phyloP scores from a whole-genome alignment of 2,888 invertebrate species.

The Buathra laborator region DNA sequence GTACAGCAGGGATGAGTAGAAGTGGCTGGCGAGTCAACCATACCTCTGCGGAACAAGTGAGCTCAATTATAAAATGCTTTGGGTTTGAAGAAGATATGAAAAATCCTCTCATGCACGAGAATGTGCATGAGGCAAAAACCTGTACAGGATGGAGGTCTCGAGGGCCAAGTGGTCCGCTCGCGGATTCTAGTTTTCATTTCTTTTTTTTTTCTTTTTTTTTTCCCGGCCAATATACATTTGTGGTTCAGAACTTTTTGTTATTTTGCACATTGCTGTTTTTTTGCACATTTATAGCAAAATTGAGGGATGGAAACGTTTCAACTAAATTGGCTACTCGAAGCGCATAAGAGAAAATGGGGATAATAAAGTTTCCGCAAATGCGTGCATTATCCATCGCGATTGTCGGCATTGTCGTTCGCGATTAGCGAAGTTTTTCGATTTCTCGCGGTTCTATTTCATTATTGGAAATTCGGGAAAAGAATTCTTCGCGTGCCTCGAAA shows the following conservation, averaged over 20 bases:
- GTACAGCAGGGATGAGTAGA: slow-evolving; percentile 40
- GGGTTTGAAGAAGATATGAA: slow-evolving; percentile 52
- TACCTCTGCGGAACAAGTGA: slow-evolving; percentile 44
- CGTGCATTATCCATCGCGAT: background rate
- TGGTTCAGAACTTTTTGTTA: background rate
- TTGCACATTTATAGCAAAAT: slow-evolving; percentile 1
- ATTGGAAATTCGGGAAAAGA: too few relatives aligned
- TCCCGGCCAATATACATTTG: slow-evolving; percentile 17
- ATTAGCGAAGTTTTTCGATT: background rate
- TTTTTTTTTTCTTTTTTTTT: background rate
- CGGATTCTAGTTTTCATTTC: background rate
- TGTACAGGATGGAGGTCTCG: slow-evolving; percentile 19
- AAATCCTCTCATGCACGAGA: slow-evolving; percentile 35
- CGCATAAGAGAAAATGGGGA: background rate
- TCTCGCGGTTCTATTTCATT: too few relatives aligned
- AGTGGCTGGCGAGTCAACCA: slow-evolving; percentile 40
- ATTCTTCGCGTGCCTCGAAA: too few relatives aligned
- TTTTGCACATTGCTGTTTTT: background rate
- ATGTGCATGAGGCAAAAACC: slow-evolving; percentile 21
- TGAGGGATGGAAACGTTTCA: background rate
- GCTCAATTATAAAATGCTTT: slow-evolving; percentile 62
- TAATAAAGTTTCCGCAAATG: slow-evolving; percentile 21
- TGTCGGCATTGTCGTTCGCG: background rate
- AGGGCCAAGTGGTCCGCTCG: slow-evolving; percentile 35
- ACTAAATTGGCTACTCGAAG: background rate